phyloP scores from a whole-genome alignment of 2,113 vertebrate species.

The Muntiacus muntjak region DNA sequence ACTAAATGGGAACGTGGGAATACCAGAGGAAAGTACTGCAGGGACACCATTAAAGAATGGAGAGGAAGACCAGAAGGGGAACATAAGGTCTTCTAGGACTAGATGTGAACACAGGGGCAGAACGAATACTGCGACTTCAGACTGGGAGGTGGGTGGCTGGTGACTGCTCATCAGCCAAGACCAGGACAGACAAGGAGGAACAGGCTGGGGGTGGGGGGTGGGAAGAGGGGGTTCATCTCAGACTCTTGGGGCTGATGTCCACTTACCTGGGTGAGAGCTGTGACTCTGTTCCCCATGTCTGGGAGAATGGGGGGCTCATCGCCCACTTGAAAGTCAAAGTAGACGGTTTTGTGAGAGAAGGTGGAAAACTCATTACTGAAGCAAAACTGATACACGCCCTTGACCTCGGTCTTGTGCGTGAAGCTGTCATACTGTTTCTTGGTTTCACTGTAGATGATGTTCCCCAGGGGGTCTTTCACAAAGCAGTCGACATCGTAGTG shows the following conservation, averaged over 20 bases:
- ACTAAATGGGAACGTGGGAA: fast-evolving
- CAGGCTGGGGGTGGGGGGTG: fast-evolving
- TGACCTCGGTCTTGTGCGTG: conserved; percentile 79
- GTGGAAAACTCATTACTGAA: conserved; percentile 96
- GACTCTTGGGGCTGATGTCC: fast-evolving
- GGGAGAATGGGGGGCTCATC: conserved; percentile 85
- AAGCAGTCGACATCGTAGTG: conserved; percentile 95
- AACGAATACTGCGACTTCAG: neutral
- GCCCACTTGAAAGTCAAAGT: conserved; percentile 89
- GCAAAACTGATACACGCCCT: conserved; percentile 89
- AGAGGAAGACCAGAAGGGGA: neutral
- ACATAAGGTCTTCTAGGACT: neutral
- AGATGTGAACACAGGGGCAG: neutral
- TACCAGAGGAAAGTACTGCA: neutral
- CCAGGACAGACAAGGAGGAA: neutral
- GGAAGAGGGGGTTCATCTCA: no score
- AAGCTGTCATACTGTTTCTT: conserved; percentile 93
- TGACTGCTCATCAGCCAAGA: neutral
- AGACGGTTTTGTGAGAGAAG: conserved; percentile 90
- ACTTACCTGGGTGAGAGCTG: conserved; percentile 91
- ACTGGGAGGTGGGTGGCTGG: neutral
- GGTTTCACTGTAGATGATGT: conserved; percentile 85
- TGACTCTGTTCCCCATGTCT: conserved; percentile 77
- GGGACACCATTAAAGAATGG: neutral
- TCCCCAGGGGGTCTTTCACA: conserved; percentile 85